A percentile compares a stretch with the other conserved stretches of the same genome.
Evolutionary conservation across 1,140 invertebrate genomes (phyloP).

Genomic region (Pseudomyrmex flavicornis): DNA sequence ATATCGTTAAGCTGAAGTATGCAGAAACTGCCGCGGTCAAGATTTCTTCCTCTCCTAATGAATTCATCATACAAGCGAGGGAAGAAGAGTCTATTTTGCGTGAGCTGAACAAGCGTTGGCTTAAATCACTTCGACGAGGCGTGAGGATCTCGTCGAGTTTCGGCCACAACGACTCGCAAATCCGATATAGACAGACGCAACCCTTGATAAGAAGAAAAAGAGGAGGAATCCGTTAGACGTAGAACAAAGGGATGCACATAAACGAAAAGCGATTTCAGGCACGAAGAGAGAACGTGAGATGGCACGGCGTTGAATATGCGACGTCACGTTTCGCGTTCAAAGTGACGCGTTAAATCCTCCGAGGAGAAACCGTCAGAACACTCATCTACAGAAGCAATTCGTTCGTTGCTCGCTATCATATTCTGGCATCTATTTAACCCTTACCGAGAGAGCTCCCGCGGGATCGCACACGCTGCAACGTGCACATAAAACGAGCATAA

Average conservation of each 20-base stretch:
- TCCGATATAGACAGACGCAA: slow-evolving; percentile 26
- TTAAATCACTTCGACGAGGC: slow-evolving; percentile 30
- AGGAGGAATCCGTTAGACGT: not conserved
- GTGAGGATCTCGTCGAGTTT: slow-evolving; percentile 2
- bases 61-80: not conserved
- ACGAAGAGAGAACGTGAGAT: not conserved
- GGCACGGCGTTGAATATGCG: slow-evolving; percentile 36
- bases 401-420: slow-evolving; percentile 15
- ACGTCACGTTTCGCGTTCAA: slow-evolving; percentile 47
- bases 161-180: not conserved
- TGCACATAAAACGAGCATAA: slow-evolving; percentile 32
- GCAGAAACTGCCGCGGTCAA: not conserved
- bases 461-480: slow-evolving; percentile 15
- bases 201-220: slow-evolving; percentile 1
- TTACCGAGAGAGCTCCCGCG: not conserved
- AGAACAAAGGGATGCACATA: not conserved
- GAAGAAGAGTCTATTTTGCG: not conserved
- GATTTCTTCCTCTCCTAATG: not conserved
- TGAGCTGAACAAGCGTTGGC: not conserved
- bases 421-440: slow-evolving; percentile 43
- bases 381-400: slow-evolving; percentile 37
- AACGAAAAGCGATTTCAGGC: not conserved
- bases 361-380: not conserved
- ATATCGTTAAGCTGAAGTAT: not conserved
- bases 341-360: slow-evolving; percentile 34